phyloP scores from a whole-genome alignment of 2,113 vertebrate species.

The Cyanistes caeruleus region DNA sequence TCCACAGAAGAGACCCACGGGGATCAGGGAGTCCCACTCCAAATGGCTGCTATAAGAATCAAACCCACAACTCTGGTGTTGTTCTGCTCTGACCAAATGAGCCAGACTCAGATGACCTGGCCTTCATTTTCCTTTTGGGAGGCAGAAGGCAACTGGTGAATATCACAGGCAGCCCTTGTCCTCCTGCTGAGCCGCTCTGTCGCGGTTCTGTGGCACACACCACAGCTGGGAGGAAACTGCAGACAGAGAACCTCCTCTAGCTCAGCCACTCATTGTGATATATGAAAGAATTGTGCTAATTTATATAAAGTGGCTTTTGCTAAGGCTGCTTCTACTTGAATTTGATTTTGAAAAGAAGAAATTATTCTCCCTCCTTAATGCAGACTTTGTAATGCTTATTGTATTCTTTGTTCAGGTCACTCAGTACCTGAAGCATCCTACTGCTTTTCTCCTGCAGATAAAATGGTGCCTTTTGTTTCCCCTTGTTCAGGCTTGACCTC shows the following conservation, averaged over 20 bases:
- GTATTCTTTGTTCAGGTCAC: not conserved
- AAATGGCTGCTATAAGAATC: not conserved
- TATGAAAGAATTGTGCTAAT: constrained; percentile 24
- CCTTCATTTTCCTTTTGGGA: not conserved
- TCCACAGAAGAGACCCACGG: not conserved
- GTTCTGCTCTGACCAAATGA: not conserved
- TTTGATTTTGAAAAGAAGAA: constrained; percentile 49
- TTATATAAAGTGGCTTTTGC: constrained; percentile 35
- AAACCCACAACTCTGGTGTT: not conserved
- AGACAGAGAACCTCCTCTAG: not conserved
- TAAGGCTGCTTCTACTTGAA: constrained; percentile 23
- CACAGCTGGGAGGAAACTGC: not conserved
- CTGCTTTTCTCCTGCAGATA: not conserved
- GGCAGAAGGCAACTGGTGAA: not conserved
- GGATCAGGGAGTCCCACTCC: not conserved
- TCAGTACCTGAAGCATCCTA: not conserved
- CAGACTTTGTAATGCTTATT: not conserved
- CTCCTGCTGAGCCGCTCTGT: not conserved
- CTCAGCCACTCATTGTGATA: not conserved
- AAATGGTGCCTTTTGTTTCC: constrained; percentile 14
- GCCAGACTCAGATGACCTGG: not conserved
- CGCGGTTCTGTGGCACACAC: accelerated
- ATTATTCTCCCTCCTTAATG: not conserved
- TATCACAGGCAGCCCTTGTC: not conserved
- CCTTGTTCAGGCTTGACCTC: not conserved